Conservation (phyloP, 1,140 invertebrate genomes). For the Eulimnadia texana region DNA sequence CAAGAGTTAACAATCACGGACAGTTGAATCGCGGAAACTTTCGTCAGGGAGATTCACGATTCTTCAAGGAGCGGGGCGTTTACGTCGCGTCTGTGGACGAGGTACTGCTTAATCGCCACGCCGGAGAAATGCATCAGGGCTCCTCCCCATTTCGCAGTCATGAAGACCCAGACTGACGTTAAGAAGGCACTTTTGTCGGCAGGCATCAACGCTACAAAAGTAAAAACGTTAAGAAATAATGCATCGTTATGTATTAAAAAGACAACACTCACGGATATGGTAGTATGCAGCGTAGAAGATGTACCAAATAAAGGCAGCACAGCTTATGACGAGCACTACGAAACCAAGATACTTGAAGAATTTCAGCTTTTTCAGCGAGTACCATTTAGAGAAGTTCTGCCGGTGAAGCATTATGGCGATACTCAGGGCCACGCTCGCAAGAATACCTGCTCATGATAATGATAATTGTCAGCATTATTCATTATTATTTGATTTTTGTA, state of each 20-base stretch:
- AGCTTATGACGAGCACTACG: not conserved
- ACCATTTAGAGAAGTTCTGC: not conserved
- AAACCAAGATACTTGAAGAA: conserved; percentile 5
- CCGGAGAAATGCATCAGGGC: not conserved
- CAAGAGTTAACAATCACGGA: too few species aligned
- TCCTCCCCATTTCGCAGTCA: conserved; percentile 9
- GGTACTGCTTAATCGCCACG: not conserved
- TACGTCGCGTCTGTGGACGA: not conserved
- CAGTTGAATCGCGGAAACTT: too few species aligned
- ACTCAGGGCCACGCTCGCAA: not conserved
- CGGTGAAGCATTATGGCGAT: not conserved
- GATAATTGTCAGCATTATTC: too few species aligned
- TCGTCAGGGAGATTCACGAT: not conserved
- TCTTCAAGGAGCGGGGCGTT: not conserved
- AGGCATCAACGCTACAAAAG: conserved; percentile 8
- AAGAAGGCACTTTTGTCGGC: conserved; percentile 9
- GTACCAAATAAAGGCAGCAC: conserved; percentile 13
- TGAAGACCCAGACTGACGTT: conserved; percentile 14
- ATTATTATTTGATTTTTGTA: too few species aligned
- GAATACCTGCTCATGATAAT: not conserved
- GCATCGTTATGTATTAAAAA: not conserved
- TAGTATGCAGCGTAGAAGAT: conserved; percentile 15
- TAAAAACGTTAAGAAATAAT: not conserved
- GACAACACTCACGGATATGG: conserved; percentile 9
- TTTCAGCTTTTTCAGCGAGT: not conserved